Percentiles rank a stretch among this genome's conserved stretches.
These are phyloP conservation scores for Lucilia sericata DNA, from an alignment of 1,140 invertebrate species.

Conservation along the genomic window DNA sequence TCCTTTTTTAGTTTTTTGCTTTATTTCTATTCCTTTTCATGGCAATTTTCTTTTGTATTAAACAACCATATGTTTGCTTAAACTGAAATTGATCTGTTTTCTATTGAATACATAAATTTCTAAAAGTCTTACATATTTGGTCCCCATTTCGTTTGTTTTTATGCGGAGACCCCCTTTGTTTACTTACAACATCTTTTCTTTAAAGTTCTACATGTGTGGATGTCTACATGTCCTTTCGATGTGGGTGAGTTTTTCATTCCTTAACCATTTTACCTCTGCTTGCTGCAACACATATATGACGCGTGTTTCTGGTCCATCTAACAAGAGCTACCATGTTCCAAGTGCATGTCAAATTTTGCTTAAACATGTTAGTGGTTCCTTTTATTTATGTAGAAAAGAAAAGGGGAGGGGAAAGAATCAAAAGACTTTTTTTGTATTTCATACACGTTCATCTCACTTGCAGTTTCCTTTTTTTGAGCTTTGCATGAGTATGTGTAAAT, in stretches of 20 bases:
- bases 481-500: not conserved
- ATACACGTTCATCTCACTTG: too few relatives aligned
- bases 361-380: too few relatives aligned
- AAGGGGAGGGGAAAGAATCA: too few relatives aligned
- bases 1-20: not conserved
- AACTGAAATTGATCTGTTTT: not conserved
- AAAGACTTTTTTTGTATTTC: too few relatives aligned
- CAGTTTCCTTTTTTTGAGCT: too few relatives aligned
- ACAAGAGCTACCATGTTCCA: not conserved
- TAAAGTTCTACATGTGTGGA: not conserved
- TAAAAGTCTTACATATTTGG: too few relatives aligned
- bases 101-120: not conserved
- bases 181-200: not conserved
- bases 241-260: too few relatives aligned
- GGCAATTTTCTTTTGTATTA: not conserved
- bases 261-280: not conserved
- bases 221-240: too few relatives aligned
- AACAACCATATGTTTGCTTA: not conserved
- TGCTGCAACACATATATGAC: not conserved
- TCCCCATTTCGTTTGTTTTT: too few relatives aligned
- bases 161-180: not conserved
- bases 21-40: too few relatives aligned
- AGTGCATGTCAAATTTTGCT: not conserved
- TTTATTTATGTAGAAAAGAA: too few relatives aligned
- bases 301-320: slow-evolving; percentile 6